Evolutionary conservation across 2,888 invertebrate genomes (phyloP).

Genomic region (Dryobotodes eremita): DNA sequence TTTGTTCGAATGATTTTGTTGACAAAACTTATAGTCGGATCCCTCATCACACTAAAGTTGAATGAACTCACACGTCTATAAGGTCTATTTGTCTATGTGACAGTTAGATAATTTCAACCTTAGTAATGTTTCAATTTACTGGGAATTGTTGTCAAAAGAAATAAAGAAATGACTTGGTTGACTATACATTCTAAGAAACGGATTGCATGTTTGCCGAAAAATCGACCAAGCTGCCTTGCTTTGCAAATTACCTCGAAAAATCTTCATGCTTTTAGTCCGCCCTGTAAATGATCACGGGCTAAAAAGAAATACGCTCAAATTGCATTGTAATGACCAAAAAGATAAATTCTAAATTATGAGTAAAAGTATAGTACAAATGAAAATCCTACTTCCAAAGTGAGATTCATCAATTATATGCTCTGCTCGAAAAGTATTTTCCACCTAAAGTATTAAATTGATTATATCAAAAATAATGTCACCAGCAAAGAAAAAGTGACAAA

Average conservation of each 20-base stretch:
- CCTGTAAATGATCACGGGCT: no score
- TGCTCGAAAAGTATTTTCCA: constrained; percentile 28
- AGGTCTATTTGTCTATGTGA: not conserved
- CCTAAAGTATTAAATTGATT: not conserved
- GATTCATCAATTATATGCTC: not conserved
- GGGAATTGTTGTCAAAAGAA: no score
- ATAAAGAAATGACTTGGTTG: no score
- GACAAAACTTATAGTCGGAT: not conserved
- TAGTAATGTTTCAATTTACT: not conserved
- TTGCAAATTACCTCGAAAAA: not conserved
- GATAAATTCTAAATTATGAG: constrained; percentile 28
- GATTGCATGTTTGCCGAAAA: not conserved
- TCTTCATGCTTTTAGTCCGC: not conserved
- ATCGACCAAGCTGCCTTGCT: not conserved
- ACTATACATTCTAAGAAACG: not conserved
- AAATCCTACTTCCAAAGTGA: not conserved
- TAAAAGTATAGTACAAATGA: not conserved
- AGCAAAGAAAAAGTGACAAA: not conserved
- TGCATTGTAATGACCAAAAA: not conserved
- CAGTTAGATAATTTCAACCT: no score
- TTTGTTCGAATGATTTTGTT: no score
- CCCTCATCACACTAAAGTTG: no score
- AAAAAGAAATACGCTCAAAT: constrained; percentile 12
- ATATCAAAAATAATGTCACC: not conserved
- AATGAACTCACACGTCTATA: not conserved